These are phyloP conservation scores for Tridacna gigas DNA, from an alignment of 2,888 invertebrate species.

Conservation along the genomic window DNA sequence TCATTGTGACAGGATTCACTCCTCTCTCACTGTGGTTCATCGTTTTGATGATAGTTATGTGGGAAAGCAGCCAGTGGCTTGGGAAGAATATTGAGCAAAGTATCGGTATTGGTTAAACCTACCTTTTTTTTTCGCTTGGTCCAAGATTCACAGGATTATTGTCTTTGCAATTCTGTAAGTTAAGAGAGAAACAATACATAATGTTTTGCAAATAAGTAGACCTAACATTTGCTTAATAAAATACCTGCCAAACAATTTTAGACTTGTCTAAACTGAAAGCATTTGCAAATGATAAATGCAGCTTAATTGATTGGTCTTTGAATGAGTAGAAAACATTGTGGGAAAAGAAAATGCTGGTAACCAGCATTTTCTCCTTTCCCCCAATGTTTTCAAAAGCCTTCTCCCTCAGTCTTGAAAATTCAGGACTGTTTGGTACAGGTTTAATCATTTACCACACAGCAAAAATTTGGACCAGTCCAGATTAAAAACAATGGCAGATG, in stretches of 20 bases:
- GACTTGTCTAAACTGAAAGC: not conserved
- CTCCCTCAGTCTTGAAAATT: not conserved
- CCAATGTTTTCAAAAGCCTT: not conserved
- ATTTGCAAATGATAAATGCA: not conserved
- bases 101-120: too few species aligned
- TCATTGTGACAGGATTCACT: too few species aligned
- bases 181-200: not conserved
- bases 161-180: slow-evolving; percentile 80
- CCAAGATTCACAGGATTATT: slow-evolving; percentile 85
- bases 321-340: not conserved
- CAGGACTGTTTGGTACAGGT: not conserved
- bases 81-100: too few species aligned
- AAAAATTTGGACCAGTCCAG: too few species aligned
- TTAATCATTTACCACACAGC: not conserved
- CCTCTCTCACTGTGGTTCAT: too few species aligned
- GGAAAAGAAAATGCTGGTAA: not conserved
- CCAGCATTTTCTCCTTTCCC: not conserved
- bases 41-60: too few species aligned
- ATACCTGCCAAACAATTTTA: not conserved
- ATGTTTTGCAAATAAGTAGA: not conserved
- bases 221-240: too few species aligned
- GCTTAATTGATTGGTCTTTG: not conserved
- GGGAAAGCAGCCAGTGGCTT: not conserved
- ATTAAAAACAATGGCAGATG: too few species aligned
- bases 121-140: slow-evolving; percentile 83